phyloP scores from a whole-genome alignment of 2,888 invertebrate genomes.

The Cantharis nigra region DNA sequence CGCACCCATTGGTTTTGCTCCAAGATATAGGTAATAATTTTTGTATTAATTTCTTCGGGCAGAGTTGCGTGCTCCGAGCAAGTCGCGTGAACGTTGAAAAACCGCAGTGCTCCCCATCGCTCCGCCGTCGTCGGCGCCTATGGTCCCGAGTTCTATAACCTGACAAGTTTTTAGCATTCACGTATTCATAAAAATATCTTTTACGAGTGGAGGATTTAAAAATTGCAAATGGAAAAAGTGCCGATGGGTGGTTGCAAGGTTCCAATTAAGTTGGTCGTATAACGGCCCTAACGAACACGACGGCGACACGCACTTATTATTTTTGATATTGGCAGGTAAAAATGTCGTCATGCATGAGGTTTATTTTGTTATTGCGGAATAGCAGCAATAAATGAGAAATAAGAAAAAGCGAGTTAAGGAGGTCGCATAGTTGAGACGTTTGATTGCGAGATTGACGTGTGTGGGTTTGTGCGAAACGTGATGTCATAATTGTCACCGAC shows the following conservation, averaged over 20 bases:
- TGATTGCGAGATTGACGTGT: neutral
- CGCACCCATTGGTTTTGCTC: no score
- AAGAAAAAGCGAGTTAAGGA: neutral
- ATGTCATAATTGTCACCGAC: constrained; percentile 41
- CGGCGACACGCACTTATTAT: constrained; percentile 4
- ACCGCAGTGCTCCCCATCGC: neutral
- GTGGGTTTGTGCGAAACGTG: neutral
- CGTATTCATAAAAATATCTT: constrained; percentile 5
- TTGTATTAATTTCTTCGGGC: no score
- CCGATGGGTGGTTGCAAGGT: neutral
- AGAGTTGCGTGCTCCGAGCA: no score
- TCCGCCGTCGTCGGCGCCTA: neutral
- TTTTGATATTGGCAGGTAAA: neutral
- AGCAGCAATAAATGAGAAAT: neutral
- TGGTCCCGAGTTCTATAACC: constrained; percentile 20
- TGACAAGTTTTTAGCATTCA: constrained; percentile 21
- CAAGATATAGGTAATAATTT: no score
- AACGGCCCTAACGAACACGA: neutral
- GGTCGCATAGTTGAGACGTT: neutral
- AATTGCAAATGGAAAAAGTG: neutral
- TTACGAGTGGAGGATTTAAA: constrained; percentile 9
- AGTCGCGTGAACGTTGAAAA: no score
- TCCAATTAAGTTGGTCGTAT: neutral
- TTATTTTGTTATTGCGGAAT: neutral
- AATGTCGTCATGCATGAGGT: neutral